These are phyloP conservation scores for Leucopternis melanops DNA, from an alignment of 2,113 vertebrate species.

Conservation along the genomic window DNA sequence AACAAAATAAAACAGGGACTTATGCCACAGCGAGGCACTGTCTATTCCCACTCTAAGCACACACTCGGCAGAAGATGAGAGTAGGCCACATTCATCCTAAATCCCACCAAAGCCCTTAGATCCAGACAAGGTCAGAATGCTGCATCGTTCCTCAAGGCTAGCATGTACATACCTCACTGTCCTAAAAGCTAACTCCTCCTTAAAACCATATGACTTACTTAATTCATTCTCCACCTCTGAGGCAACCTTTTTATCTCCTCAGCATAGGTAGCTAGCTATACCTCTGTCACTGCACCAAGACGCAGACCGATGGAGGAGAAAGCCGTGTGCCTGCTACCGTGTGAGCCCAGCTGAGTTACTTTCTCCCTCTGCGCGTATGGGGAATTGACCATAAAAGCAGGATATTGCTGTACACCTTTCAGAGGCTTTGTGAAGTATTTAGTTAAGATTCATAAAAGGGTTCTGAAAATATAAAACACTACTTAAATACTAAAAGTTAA, in stretches of 20 bases:
- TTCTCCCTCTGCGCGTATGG: not conserved
- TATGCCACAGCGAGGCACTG: not conserved
- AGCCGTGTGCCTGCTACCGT: not conserved
- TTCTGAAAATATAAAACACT: constrained; percentile 1
- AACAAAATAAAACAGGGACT: not conserved
- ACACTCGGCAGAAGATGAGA: not conserved
- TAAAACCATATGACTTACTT: not conserved
- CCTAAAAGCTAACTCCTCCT: not conserved
- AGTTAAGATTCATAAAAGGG: not conserved
- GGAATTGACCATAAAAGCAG: not conserved
- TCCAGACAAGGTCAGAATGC: not conserved
- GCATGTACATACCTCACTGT: not conserved
- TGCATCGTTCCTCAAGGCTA: not conserved
- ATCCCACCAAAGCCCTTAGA: not conserved
- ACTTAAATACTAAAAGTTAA: constrained; percentile 11
- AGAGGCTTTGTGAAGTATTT: not conserved
- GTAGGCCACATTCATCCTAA: not conserved
- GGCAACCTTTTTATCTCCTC: not conserved
- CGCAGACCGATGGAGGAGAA: not conserved
- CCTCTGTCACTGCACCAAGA: not conserved
- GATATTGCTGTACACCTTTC: not conserved
- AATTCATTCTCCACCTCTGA: not conserved
- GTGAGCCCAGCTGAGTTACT: not conserved
- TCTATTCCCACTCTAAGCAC: not conserved
- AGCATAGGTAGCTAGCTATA: not conserved